Base-by-base conservation (phyloP, 1,140 invertebrate species). In the Megalonaias nervosa region DNA sequence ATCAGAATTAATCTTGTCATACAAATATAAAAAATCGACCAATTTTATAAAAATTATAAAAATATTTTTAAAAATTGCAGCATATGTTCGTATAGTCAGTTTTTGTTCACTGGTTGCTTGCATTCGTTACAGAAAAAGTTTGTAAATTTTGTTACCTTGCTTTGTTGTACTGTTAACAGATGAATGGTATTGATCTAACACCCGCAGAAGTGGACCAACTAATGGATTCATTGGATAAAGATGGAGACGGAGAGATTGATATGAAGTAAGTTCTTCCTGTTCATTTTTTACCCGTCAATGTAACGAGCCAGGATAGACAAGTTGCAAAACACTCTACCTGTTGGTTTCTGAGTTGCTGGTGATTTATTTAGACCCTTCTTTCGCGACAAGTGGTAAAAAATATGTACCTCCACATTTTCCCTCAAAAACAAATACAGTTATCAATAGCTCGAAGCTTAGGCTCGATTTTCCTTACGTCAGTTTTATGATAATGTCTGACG, bases 191-290 rank as follows among this genome's bases (percentile, higher is more conserved):
- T 55, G 83, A 86, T n/a, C 77, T 89, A 67, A 84, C 79, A 14
- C 82, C 87, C 16, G 70, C 82, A 60, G 84, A 89, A 67, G 82
- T 89, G 17, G 82, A 85, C 16, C 69, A 78, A 38, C 69, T 88
- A 21, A 81, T 89, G 74, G 79, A 83, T 14, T 79, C 81, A 19
- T 69, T 89, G 59, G 88, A 89, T 69, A 84, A 74, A 60, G 85
- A 89, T 67, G 81, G 82, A 59, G 84, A 87, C 67, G 88, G 88
- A 31, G 82, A 87, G 67, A 86, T 89, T 16, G 87, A 89, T 58
- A 87, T 86, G 74, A 84, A 82, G 88, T 87, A 78, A 77, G 77
- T 71, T 31, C 11, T 19, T 38, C 9, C 31, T 23, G 16, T 31
- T 12, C 16, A n/a, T 67, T 71, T 71, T 6, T 26, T 67, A 48